Evolutionary conservation across 2,888 invertebrate species (phyloP).

Genomic region (Sclerodermus sp.): DNA sequence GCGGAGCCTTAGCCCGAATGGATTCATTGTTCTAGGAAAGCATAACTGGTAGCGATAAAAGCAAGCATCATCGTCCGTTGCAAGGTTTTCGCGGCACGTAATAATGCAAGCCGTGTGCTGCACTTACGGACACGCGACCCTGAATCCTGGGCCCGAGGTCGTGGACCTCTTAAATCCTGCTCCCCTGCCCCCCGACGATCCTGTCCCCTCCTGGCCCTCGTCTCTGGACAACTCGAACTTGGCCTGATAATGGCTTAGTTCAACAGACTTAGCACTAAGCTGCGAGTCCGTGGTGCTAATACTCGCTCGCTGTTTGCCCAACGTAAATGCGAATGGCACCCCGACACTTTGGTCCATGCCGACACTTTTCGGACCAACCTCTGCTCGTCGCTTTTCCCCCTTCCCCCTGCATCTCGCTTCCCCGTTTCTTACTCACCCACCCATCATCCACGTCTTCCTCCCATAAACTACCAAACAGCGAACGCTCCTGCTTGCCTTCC

Average conservation of each 20-base stretch:
- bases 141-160: constrained; percentile 2
- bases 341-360: not conserved
- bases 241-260: constrained; percentile 4
- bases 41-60: too few relatives aligned
- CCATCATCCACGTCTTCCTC: too few relatives aligned
- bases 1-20: constrained; percentile 1
- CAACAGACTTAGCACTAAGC: constrained; percentile 4
- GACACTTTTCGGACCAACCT: not conserved
- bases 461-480: too few relatives aligned
- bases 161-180: constrained; percentile 1
- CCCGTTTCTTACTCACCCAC: not conserved
- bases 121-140: constrained; percentile 1
- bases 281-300: constrained; percentile 2
- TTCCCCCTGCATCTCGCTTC: not conserved
- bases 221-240: not conserved
- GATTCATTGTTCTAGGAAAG: constrained; percentile 9
- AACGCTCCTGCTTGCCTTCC: too few relatives aligned
- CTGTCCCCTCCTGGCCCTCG: constrained; percentile 1
- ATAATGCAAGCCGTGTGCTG: not conserved
- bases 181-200: constrained; percentile 2
- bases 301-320: not conserved
- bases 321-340: not conserved
- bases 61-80: too few relatives aligned
- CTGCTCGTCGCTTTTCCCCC: not conserved
- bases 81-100: constrained; percentile 1